Evolutionary conservation across 1,140 invertebrate species (phyloP), one percentile per base, ranked within the genome.

Genomic region (Drosophila saltans): DNA sequence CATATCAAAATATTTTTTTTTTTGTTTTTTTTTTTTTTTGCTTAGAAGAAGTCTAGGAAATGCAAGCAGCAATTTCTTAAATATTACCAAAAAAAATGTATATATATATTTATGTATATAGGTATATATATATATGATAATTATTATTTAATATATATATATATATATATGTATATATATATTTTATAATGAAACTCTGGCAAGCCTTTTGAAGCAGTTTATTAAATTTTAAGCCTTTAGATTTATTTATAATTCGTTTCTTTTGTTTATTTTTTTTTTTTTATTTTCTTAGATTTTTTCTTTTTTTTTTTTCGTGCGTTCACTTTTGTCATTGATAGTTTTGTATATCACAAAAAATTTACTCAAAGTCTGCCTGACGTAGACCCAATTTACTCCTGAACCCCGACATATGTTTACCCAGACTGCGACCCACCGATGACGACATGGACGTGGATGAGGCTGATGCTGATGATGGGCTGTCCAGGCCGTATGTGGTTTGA

Each of bases 351-450:
- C 83, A 86, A 88, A 84, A 82, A 80, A 77, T 77, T 62, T 59
- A 83, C 69, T 77, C 64, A 79, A 79, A 91, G 78, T 91, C 78
- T 8, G 74, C 62, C 70, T 91, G 63, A 33, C 76, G 90, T 36
- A 72, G 78, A 57, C 91, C 91, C 66, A 83, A 80, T 64, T 90
- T 78, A 77, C 84, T 92, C 91, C 91, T 92, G 91, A 91, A 86
- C 91, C 90, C 91, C 90, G 90, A 91, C 90, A 92, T 75, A 63
- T 85, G 81, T 72, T 91, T 91, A 63, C 90, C 90, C 80, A 89
- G 81, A 84, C 84, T 88, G 64, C 84, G 84, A 43, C 84, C 83
- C 61, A 78, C 64, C 59, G 81, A 60, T 30, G 83, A 62, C 52
- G 82, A 78, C 40, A 79, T 73, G 60, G 84, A 78, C 40, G 82